Percentiles rank a stretch among this genome's conserved stretches.
Conservation (phyloP, 2,113 vertebrate genomes). For the Saguinus imperator region DNA sequence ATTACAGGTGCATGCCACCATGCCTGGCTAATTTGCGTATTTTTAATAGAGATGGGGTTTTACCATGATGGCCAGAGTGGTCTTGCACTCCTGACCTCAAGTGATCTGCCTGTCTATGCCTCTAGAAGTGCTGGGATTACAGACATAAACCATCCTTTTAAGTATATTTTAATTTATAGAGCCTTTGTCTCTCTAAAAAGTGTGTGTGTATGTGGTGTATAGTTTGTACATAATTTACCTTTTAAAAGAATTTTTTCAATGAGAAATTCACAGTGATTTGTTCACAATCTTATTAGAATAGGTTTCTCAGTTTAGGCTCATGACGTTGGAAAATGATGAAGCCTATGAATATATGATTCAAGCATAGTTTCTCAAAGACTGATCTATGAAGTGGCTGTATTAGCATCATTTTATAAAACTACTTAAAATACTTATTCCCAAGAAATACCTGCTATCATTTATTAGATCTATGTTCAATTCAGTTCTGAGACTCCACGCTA, state of each 20-base stretch:
- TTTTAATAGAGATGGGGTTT: too few relatives aligned
- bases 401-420: neutral
- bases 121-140: too few relatives aligned
- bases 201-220: neutral
- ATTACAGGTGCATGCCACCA: too few relatives aligned
- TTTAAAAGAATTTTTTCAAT: neutral
- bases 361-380: neutral
- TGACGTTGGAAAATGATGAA: neutral
- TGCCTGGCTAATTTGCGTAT: too few relatives aligned
- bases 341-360: neutral
- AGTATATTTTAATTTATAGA: neutral
- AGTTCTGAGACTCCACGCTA: neutral
- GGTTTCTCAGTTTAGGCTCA: neutral
- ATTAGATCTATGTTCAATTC: neutral
- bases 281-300: neutral
- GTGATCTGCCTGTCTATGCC: fast-evolving
- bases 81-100: too few relatives aligned
- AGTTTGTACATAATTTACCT: neutral
- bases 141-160: neutral
- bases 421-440: neutral
- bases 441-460: neutral
- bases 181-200: neutral
- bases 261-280: neutral
- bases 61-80: too few relatives aligned
- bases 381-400: too few relatives aligned